phyloP scores from a whole-genome alignment of 2,888 invertebrate genomes.

The Coleophora deauratella region DNA sequence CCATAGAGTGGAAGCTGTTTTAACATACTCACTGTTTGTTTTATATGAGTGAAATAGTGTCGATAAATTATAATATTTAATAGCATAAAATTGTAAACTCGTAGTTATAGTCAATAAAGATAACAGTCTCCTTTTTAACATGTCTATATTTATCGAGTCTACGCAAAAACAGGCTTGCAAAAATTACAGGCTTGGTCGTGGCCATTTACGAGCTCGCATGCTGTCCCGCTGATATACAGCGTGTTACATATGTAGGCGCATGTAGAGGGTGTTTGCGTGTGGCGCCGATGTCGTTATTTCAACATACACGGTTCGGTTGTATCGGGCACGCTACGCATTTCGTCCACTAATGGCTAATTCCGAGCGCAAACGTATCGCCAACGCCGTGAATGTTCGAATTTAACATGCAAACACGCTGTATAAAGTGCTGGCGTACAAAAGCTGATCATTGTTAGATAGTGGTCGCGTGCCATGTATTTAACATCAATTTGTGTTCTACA shows the following conservation, averaged over 20 bases:
- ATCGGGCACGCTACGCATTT: conserved; percentile 6
- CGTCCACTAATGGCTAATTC: conserved; percentile 25
- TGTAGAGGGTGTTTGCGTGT: conserved; percentile 14
- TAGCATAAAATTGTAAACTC: too few species aligned
- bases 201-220: conserved; percentile 1
- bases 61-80: too few species aligned
- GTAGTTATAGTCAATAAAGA: too few species aligned
- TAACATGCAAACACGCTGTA: conserved; percentile 6
- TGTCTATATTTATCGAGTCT: too few species aligned
- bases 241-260: background rate
- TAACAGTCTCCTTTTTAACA: too few species aligned
- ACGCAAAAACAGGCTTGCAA: conserved; percentile 6
- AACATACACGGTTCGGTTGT: conserved; percentile 19
- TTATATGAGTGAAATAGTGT: too few species aligned
- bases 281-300: conserved; percentile 27
- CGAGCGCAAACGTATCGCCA: conserved; percentile 25
- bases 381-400: conserved; percentile 19
- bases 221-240: background rate
- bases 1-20: too few species aligned
- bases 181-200: conserved; percentile 6
- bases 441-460: too few species aligned
- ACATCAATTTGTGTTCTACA: too few species aligned
- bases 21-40: too few species aligned
- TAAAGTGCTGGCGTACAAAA: background rate
- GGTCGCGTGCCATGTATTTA: too few species aligned